Evolutionary conservation across 1,140 invertebrate species (phyloP), one percentile per base, ranked within the genome.

Genomic region (Plutomurus gul): DNA sequence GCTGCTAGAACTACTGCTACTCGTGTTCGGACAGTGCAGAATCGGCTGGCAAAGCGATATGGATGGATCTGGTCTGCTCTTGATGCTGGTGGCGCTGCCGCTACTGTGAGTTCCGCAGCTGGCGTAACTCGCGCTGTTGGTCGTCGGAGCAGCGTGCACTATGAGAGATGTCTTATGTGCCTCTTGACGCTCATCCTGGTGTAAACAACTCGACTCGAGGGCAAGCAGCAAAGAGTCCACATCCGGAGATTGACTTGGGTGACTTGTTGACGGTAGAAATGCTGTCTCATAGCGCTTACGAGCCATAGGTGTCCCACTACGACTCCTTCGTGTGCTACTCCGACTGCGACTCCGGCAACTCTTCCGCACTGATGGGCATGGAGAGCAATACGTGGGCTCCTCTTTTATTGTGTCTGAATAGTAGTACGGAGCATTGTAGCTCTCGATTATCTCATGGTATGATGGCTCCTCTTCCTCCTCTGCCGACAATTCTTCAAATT

Each of bases 281-380:
- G 83, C 83, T 16, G 83, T 84, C 56, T 84, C 83, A 71, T 84
- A 84, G 5, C 81, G 76, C 51, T 84, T 84, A 7, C 83, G 81
- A 49, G 83, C 83, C 83, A 84, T 84, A 27, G n/a, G 46, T 18
- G 30, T 20, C 33, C 74, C 18, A 36, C 47, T 36, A 11, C 51
- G 18, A 76, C 49, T 51, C 33, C 27, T 3, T 1, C 33, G 18
- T 8, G 47, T 39, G 11, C 49, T 33, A 37, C 46, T 22, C n/a
- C 27, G 22, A 18, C 74, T 76, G 2, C 30, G n/a, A 37, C 72
- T 30, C 22, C 37, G 25, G 18, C 33, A 22, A 56, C 49, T 60
- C 27, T 46, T 75, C n/a, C 40, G 72, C 39, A 73, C 71, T 13
- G 36, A 25, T 18, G 22, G 36, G 43, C 18, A 51, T 22, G 76